Percentiles rank a stretch among this genome's conserved stretches.
Evolutionary conservation across 2,888 invertebrate genomes (phyloP).

Genomic region (Thelaira solivaga): DNA sequence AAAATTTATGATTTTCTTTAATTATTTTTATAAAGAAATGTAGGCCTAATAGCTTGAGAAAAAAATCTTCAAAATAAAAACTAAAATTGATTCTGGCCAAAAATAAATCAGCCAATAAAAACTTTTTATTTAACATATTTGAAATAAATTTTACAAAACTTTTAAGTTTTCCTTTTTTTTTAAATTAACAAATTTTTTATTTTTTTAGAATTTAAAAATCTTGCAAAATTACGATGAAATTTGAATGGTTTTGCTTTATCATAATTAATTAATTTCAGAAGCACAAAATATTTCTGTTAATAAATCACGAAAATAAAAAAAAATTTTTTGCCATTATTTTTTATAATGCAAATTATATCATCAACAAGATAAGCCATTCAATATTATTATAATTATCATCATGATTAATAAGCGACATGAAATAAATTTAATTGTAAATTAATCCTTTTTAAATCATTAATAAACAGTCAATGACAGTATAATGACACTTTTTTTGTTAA

Average conservation of each 20-base stretch:
- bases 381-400: conserved; percentile 14
- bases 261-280: not conserved
- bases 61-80: too few species aligned
- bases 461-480: conserved; percentile 42
- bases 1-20: too few species aligned
- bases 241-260: not conserved
- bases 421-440: conserved; percentile 29
- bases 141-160: too few species aligned
- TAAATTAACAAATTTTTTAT: too few species aligned
- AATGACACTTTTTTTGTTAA: conserved; percentile 40
- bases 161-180: too few species aligned
- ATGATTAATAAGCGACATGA: conserved; percentile 18
- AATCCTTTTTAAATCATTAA: conserved; percentile 37
- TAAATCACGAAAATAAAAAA: not conserved
- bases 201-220: too few species aligned
- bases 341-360: not conserved
- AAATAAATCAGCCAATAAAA: too few species aligned
- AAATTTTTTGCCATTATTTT: conserved; percentile 1
- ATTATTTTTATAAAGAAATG: too few species aligned
- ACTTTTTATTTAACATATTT: too few species aligned
- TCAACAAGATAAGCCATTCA: not conserved
- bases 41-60: too few species aligned
- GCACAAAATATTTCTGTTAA: not conserved
- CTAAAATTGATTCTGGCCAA: too few species aligned
- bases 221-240: not conserved